Base-by-base conservation (phyloP, 2,888 invertebrate species). In the Luperina nickerlii region DNA sequence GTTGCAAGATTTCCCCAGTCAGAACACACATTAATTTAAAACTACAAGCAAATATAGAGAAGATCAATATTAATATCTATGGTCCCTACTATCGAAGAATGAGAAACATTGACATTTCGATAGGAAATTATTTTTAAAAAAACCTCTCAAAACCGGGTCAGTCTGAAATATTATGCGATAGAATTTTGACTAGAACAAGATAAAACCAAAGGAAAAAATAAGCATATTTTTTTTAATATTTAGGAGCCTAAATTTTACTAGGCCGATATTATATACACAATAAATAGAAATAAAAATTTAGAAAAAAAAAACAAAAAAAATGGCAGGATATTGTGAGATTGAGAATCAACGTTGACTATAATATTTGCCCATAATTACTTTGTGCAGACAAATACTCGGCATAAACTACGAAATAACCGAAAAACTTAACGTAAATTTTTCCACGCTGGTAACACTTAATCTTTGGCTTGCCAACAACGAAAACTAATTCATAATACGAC, bases 11-110 rank as follows among this genome's bases (percentile, higher is more conserved):
- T 45, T 63, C 0, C 63, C 68, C 67, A 54, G 76, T 71, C 75
- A 42, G 71, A 79, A 79, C 82, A 78, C 81, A 74, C 74, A n/a
- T 57, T 27, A 1, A 27, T 62, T 62, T 42, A 5, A 5, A 74
- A 84, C 60, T 51, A 79, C 88, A 92, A 94, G 92, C 91, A 93
- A 93, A 94, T 92, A 94, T 90, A 93, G 90, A 93, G 92, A 92
- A 88, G 84, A 88, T 90, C 87, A 86, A 87, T 88, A 90, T 92
- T 92, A 91, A 91, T 90, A 88, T 94, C 96, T 96, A 96, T 96
- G 96, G 96, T 96, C 96, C 96, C 96, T 96, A 96, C 94, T 93
- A 92, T 94, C 87, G 92, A 93, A 93, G 89, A 92, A 92, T 81
- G 80, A 90, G 87, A 89, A 87, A 92, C 92, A 91, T 92, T 91